Evolutionary conservation across 1,140 invertebrate species (phyloP), one percentile per base, ranked within the genome.

Genomic region (Anoplolepis gracilipes): DNA sequence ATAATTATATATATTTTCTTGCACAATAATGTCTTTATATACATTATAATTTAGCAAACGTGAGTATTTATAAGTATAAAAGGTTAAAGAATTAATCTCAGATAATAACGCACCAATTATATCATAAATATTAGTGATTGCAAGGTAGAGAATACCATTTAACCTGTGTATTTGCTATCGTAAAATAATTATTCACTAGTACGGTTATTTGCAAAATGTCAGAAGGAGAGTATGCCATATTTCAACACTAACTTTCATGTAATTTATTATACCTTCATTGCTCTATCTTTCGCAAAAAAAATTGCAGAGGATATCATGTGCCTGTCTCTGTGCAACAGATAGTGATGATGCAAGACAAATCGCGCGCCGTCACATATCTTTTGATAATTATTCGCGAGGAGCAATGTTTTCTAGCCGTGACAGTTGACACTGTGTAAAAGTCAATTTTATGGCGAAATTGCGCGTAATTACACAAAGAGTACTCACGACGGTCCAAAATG

Each of bases 391-490:
- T 22, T 77, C 11, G 30, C 57, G 22, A 76, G 19, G 55, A 39
- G 10, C n/a, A 42, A 61, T 57, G 39, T 28, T 42, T 16, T 13
- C 16, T 16, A 62, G 22, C 33, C 42, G 42, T 75, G 72, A 76
- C 72, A 84, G 33, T 6, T 64, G 42, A 77, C 72, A 77, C 69
- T 55, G 39, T 5, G 16, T 49, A 49, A 6, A 36, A 75, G 55
- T 87, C 81, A 57, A 88, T 81, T 30, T 28, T 11, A 39, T 70
- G 33, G 39, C 36, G 16, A 79, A 69, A 87, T 79, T 22, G 39
- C 53, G 13, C 25, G 53, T 33, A 67, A 88, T 79, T 88, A 36
- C 33, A 13, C 42, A 39, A 61, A 8, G 11, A 8, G 8, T 11
- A 22, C n/a, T 42, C 19, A 22, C 19, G 8, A 28, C 46, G 16